Evolutionary conservation across 2,888 invertebrate species (phyloP), one percentile per base, ranked within the genome.

Genomic region (Catocala fraxini): DNA sequence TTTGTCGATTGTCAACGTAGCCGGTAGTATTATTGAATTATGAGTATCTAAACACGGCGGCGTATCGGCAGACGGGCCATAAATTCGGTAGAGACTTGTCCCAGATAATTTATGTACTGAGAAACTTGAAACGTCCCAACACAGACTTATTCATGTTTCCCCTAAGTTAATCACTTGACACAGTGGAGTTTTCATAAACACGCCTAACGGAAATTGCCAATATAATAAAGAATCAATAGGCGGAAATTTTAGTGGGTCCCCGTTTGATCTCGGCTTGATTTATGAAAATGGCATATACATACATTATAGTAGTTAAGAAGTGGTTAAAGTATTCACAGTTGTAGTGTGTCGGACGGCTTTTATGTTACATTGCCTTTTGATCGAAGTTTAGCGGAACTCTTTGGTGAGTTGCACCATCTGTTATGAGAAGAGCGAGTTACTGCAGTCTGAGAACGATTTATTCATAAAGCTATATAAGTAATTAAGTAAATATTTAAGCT

Each of bases 81-180:
- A 87, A 88, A 88, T 88, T 82, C 73, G 71, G 62, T 71, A 72
- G 76, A 80, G 81, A 82, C 82, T 85, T 83, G 83, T 83, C 81
- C 73, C 72, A 70, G 73, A 84, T 87, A 87, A 87, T 86, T 89
- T 87, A 87, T 87, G 85, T 82, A 81, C 83, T 73, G 62, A 68
- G 73, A 74, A 84, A 82, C 76, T 85, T 83, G 71, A 70, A 69
- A 66, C 65, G 62, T 74, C 69, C 70, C 68, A 74, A 79, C 79
- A 80, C 79, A 82, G 82, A 83, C 80, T 86, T 86, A 86, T 83
- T 86, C 81, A 79, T 81, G 78, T 79, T 79, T 75, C 77, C 75
- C 80, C 75, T 69, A 82, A 85, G 82, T 85, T 85, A 87, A 86
- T 86, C 83, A 84, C 80, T 83, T 79, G 78, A 81, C 81, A 80